A percentile compares a stretch with the other conserved stretches of the same genome.
Evolutionary conservation across 37 sponge, comb jelly and placozoan species (phyloP).

Genomic region (Diacarnus erythraeanus): DNA sequence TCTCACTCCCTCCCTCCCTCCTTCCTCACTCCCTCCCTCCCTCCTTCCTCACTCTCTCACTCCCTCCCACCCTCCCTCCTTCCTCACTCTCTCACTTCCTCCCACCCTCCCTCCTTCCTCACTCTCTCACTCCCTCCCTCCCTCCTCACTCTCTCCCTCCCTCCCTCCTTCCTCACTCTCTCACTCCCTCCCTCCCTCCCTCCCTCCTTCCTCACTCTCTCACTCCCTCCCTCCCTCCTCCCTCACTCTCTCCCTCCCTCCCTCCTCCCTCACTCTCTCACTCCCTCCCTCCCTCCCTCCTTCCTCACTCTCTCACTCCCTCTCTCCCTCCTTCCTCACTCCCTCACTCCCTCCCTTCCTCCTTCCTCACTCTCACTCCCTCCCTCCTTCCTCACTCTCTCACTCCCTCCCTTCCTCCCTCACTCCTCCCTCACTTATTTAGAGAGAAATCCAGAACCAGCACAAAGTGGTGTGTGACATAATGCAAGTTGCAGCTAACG

Average conservation of each 20-base stretch:
- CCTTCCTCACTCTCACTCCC: too few relatives aligned
- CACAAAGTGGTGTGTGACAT: conserved; percentile 64
- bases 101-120: too few relatives aligned
- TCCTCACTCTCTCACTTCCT: not conserved
- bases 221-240: conserved; percentile 3
- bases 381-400: not conserved
- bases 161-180: not conserved
- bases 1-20: not conserved
- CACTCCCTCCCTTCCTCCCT: not conserved
- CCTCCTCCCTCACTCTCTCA: not conserved
- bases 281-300: not conserved
- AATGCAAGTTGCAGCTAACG: conserved; percentile 51
- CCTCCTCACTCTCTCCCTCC: not conserved
- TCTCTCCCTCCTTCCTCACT: conserved; percentile 1
- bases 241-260: too few relatives aligned
- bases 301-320: not conserved
- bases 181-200: too few relatives aligned
- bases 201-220: not conserved
- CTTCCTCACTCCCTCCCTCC: not conserved
- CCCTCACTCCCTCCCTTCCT: not conserved
- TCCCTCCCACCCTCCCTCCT: not conserved
- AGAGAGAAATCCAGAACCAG: conserved; percentile 74
- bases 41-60: not conserved
- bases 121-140: not conserved
- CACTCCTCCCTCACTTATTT: too few relatives aligned